Percentiles rank a stretch among this genome's conserved stretches.
These are phyloP conservation scores for Rhadina sibilatrix DNA, from an alignment of 2,113 vertebrate genomes.

Conservation along the genomic window DNA sequence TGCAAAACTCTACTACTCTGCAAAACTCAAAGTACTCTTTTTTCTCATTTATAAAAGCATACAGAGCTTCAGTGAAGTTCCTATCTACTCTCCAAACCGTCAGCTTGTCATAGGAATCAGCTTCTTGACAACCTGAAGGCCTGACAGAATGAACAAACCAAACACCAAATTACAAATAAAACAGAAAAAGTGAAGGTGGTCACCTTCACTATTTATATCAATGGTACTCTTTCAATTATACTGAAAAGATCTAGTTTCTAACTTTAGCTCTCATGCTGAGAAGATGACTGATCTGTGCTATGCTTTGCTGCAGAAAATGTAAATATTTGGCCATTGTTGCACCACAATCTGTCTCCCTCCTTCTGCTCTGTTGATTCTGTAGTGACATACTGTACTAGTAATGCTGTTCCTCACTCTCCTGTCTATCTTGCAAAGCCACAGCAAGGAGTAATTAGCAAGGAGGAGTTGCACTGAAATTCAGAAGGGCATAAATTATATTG, in stretches of 20 bases:
- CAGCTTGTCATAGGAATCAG: neutral
- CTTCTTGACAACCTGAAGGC: neutral
- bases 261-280: neutral
- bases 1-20: neutral
- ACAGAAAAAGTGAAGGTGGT: neutral
- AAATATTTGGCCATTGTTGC: conserved; percentile 40
- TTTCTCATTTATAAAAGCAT: neutral
- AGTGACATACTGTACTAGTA: neutral
- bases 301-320: conserved; percentile 3
- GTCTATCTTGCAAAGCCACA: neutral
- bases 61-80: neutral
- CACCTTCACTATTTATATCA: neutral
- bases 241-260: neutral
- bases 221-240: neutral
- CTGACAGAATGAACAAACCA: neutral
- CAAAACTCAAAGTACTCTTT: neutral
- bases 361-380: conserved; percentile 1
- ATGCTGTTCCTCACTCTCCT: neutral
- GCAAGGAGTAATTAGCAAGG: neutral
- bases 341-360: neutral
- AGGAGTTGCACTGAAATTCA: neutral
- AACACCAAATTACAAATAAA: neutral
- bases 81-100: neutral
- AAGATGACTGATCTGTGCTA: neutral
- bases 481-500: neutral